These are phyloP conservation scores for Piaya cayana DNA, from an alignment of 2,113 vertebrate genomes.

Conservation along the genomic window DNA sequence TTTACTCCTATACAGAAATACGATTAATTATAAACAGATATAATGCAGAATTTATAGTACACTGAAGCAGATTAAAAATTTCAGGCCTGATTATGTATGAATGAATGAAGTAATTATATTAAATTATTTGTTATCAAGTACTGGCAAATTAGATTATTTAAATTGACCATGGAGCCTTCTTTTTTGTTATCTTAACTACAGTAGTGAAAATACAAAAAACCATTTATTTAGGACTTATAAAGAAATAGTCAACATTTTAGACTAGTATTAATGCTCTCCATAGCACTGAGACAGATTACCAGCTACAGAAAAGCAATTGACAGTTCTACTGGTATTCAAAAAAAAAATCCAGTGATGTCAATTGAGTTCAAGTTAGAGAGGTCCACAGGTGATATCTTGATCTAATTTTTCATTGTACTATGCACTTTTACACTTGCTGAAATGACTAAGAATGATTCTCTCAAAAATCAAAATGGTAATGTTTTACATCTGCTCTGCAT, in stretches of 20 bases:
- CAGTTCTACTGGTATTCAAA: background rate
- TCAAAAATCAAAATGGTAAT: background rate
- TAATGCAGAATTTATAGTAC: background rate
- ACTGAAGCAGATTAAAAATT: background rate
- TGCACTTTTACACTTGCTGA: background rate
- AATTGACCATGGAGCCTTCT: rapidly evolving
- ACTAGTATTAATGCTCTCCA: background rate
- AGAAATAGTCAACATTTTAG: background rate
- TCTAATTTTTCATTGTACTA: background rate
- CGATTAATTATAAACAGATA: background rate
- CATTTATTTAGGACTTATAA: background rate
- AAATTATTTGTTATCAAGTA: background rate
- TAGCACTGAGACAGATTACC: background rate
- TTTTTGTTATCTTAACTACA: background rate
- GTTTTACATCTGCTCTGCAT: background rate
- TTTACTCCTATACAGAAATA: background rate
- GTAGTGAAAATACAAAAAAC: background rate
- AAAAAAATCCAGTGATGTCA: background rate
- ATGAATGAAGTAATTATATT: background rate
- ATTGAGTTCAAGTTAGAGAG: background rate
- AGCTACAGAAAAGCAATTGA: background rate
- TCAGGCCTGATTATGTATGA: background rate
- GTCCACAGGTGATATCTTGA: background rate
- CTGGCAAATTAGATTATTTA: background rate
- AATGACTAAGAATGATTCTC: background rate